Evolutionary conservation across 1,140 invertebrate genomes (phyloP).

Genomic region (Lepidurus couesii): DNA sequence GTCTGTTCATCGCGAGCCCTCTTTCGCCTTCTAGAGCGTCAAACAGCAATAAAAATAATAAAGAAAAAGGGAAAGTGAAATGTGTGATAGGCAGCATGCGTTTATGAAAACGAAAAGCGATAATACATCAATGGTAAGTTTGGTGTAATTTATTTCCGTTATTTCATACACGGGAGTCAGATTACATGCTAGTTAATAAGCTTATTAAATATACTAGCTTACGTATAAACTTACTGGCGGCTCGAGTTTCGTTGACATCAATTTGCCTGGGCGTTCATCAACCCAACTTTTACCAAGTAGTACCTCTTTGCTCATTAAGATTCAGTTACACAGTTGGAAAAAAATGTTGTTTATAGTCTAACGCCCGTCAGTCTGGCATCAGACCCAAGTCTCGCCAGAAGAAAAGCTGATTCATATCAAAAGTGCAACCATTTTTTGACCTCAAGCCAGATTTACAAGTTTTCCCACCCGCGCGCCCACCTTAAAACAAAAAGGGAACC

Average conservation of each 20-base stretch:
- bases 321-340: not conserved
- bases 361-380: slow-evolving; percentile 14
- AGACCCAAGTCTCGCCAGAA: not conserved
- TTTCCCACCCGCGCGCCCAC: not conserved
- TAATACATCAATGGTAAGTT: not conserved
- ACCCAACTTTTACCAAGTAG: slow-evolving; percentile 2
- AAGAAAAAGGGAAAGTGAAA: not conserved
- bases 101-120: not conserved
- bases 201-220: not conserved
- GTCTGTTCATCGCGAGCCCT: not conserved
- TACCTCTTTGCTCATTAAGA: not conserved
- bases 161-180: not conserved
- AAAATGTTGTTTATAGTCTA: slow-evolving; percentile 9
- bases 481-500: not conserved
- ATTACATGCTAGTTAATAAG: slow-evolving; percentile 15
- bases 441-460: no score
- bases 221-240: not conserved
- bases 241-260: slow-evolving; percentile 9
- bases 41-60: not conserved
- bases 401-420: slow-evolving; percentile 19
- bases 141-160: not conserved
- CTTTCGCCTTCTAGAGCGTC: not conserved
- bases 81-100: not conserved
- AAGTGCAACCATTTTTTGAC: not conserved
- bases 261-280: not conserved